Evolutionary conservation across 2,113 vertebrate genomes (phyloP), one percentile per base, ranked within the genome.

Genomic region (Oncorhynchus tshawytscha): DNA sequence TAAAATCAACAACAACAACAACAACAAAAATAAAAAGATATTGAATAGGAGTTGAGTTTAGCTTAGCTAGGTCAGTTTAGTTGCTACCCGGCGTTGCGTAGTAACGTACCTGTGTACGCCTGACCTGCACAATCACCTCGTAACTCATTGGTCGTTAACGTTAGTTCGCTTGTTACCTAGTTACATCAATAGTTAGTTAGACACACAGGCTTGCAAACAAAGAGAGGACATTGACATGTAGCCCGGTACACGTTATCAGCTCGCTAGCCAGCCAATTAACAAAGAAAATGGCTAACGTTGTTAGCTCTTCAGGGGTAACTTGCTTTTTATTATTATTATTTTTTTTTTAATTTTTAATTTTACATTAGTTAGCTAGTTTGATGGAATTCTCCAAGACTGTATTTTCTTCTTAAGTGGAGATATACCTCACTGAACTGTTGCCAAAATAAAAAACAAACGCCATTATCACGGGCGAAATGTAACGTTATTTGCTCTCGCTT

Each of bases 391-490:
- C 15, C 59, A 22, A 54, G 3, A 54, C 49, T 54, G 49, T 54
- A 3, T 0, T 1, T 45, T 20, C 20, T 73, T 73, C 83, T 85
- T 85, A 29, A 31, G 76, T 39, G 51, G 70, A 16, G 9, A 65
- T 34, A 29, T 39, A 60, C 48, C 48, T 67, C 60, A 20, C 49
- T 64, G 49, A 2, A 59, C 68, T 48, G 71, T 67, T 16, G 20
- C 60, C 72, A n/a, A 70, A 76, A 71, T 57, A n/a, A n/a, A 72
- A 81, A 84, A 85, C 84, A 84, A 84, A 79, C 78, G 76, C 70
- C 48, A 75, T 54, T 57, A 27, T 31, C 73, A 93, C 93, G 92
- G 49, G 39, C 6, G 27, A 18, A 12, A 71, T 20, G n/a, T 62
- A 57, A 57, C 18, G 54, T 57, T 20, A 62, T 22, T 22, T 22